These are phyloP conservation scores for Orthosia cruda DNA, from an alignment of 2,888 invertebrate genomes.

Conservation along the genomic window DNA sequence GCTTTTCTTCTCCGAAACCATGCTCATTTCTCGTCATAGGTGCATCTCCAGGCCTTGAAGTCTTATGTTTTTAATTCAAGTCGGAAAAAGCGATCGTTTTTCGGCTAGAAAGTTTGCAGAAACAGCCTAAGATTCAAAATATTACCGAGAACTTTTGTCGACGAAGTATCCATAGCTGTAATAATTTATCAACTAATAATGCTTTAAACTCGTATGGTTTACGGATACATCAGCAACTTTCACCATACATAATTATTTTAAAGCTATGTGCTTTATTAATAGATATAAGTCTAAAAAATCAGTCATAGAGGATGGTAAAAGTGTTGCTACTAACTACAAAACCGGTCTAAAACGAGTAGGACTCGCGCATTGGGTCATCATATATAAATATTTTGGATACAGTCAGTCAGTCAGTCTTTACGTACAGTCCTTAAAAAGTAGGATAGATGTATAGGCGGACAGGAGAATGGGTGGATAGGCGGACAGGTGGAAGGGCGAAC, in stretches of 20 bases:
- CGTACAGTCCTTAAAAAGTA: no score
- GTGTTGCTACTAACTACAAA: background rate
- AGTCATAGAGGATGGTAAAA: background rate
- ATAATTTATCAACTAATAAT: background rate
- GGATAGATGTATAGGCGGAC: no score
- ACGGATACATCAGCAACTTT: background rate
- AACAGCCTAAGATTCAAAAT: background rate
- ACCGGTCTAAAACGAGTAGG: no score
- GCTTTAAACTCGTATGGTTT: background rate
- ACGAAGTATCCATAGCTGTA: background rate
- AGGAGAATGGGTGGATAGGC: no score
- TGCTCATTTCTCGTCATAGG: constrained; percentile 7
- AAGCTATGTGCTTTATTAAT: no score
- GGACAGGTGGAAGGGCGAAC: no score
- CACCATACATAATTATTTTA: no score
- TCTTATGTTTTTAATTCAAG: background rate
- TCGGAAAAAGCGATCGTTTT: background rate
- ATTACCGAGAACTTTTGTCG: background rate
- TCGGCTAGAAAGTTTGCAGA: background rate
- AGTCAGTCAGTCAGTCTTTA: no score
- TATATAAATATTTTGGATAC: no score
- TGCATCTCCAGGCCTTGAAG: background rate
- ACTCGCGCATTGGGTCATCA: no score
- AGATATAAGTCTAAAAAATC: background rate
- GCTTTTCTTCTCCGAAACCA: constrained; percentile 17